These are phyloP conservation scores for Myiotriccus ornatus DNA, from an alignment of 2,797 vertebrate genomes.

Conservation along the genomic window DNA sequence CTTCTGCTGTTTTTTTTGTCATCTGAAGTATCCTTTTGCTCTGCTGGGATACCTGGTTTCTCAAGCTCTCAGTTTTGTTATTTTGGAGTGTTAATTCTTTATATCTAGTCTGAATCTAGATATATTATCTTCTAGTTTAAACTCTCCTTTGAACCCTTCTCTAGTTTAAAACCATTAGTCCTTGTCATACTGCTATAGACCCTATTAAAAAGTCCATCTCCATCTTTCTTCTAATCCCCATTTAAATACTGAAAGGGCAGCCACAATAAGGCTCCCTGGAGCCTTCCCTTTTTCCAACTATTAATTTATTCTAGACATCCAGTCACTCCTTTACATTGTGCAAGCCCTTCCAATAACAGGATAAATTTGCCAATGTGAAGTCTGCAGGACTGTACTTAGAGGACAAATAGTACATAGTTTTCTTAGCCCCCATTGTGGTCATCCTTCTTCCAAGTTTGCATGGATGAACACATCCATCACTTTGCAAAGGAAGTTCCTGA, in stretches of 20 bases:
- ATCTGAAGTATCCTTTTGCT: neutral
- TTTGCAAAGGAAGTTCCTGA: slow-evolving; percentile 26
- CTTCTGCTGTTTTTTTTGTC: neutral
- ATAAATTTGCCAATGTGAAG: neutral
- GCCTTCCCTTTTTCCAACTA: neutral
- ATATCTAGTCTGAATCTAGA: neutral
- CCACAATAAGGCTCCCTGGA: neutral
- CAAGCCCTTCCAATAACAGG: neutral
- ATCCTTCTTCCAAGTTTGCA: neutral
- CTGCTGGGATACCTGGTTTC: neutral
- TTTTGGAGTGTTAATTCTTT: neutral
- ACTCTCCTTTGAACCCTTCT: neutral
- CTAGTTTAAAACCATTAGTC: neutral
- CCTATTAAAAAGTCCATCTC: neutral
- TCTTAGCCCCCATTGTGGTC: neutral
- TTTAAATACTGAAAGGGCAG: neutral
- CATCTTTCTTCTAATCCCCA: neutral
- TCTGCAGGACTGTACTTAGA: neutral
- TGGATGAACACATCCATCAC: slow-evolving; percentile 36
- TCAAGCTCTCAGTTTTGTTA: neutral
- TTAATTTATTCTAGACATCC: neutral
- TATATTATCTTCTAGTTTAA: neutral
- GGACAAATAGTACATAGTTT: slow-evolving; percentile 16
- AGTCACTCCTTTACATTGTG: neutral
- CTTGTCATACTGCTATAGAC: neutral